phyloP scores from a whole-genome alignment of 2,797 vertebrate genomes.

The Crossoptilon crossoptilon region DNA sequence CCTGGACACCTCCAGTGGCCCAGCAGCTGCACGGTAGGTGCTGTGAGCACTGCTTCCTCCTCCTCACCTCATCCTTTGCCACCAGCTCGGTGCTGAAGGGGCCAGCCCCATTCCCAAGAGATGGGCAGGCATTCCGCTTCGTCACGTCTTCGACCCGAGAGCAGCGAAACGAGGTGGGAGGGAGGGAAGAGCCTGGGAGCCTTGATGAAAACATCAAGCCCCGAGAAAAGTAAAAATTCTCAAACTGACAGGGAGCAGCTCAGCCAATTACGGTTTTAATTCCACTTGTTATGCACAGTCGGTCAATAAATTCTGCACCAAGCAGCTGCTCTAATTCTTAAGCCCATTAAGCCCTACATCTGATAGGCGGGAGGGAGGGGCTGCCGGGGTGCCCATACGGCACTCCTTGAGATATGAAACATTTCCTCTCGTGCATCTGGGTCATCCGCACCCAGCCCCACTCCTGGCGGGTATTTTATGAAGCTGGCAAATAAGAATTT shows the following conservation, averaged over 20 bases:
- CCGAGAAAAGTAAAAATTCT: conserved; percentile 20
- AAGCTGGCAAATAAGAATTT: conserved; percentile 65
- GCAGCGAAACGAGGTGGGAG: not conserved
- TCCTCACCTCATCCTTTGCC: not conserved
- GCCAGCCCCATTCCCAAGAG: not conserved
- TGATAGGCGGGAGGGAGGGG: conserved; percentile 44
- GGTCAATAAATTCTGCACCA: conserved; percentile 77
- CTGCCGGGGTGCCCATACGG: conserved; percentile 71
- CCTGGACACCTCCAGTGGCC: not conserved
- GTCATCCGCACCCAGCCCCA: conserved; percentile 55
- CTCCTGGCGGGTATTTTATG: conserved; percentile 75
- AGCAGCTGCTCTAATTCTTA: conserved; percentile 77
- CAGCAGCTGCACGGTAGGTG: not conserved
- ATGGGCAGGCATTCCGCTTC: not conserved
- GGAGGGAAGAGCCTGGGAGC: not conserved
- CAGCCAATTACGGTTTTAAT: conserved; percentile 73
- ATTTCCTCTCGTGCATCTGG: conserved; percentile 75
- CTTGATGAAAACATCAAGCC: not conserved
- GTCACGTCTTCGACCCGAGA: not conserved
- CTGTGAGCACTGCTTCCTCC: rapidly evolving
- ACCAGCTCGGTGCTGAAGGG: rapidly evolving
- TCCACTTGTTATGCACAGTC: conserved; percentile 73
- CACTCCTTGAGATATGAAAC: conserved; percentile 74
- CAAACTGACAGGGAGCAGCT: conserved; percentile 37
- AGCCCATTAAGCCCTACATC: conserved; percentile 72